Conservation (phyloP, 2,888 invertebrate genomes). For the Resseliella maxima region DNA sequence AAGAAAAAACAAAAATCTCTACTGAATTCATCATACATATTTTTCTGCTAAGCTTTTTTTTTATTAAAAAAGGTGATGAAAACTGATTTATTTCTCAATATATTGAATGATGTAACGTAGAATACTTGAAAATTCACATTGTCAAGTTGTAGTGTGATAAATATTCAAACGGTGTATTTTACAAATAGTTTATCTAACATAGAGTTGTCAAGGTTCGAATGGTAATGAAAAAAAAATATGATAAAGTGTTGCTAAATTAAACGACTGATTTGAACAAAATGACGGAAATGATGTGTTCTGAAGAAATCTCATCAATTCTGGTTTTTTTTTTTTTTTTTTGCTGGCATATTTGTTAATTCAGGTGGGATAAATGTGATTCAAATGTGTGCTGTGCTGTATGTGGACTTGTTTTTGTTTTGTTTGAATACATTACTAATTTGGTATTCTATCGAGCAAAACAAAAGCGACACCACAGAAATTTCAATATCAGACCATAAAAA, state of each 20-base stretch:
- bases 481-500: slow-evolving; percentile 33
- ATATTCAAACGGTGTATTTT: not conserved
- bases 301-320: not conserved
- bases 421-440: slow-evolving; percentile 15
- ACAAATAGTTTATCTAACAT: not conserved
- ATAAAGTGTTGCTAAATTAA: not conserved
- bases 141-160: not conserved
- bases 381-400: not conserved
- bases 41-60: too few relatives aligned
- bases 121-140: too few relatives aligned
- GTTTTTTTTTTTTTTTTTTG: not conserved
- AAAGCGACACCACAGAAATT: not conserved
- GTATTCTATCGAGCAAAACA: not conserved
- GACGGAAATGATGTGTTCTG: not conserved
- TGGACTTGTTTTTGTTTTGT: not conserved
- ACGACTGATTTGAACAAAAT: not conserved
- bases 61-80: too few relatives aligned
- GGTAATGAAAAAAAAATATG: slow-evolving; percentile 3
- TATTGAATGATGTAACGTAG: too few relatives aligned
- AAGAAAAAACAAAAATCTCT: too few relatives aligned
- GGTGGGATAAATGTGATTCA: not conserved
- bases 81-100: too few relatives aligned
- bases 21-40: too few relatives aligned
- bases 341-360: not conserved
- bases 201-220: not conserved